Evolutionary conservation across 2,888 invertebrate species (phyloP).

Genomic region (Andrena trimmerana): DNA sequence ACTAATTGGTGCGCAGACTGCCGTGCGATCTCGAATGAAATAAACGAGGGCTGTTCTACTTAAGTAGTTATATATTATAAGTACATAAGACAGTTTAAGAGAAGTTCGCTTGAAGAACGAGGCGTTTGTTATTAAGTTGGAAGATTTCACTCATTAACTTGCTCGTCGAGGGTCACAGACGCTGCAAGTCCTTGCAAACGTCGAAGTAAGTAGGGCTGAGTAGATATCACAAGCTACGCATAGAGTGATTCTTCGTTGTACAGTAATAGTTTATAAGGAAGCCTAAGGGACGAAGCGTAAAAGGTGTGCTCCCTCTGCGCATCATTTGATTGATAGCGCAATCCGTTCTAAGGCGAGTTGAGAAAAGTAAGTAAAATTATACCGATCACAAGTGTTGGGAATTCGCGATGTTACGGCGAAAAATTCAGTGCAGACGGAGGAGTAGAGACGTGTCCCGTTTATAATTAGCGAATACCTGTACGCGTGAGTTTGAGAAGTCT

Average conservation of each 20-base stretch:
- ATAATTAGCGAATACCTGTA: slow-evolving; percentile 57
- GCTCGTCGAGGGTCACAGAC: not conserved
- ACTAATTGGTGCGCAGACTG: slow-evolving; percentile 16
- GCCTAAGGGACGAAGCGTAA: no score
- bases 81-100: slow-evolving; percentile 18
- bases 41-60: slow-evolving; percentile 3
- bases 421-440: slow-evolving; percentile 16
- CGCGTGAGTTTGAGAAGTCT: slow-evolving; percentile 46
- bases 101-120: slow-evolving; percentile 29
- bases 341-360: no score
- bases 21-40: not conserved
- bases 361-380: no score
- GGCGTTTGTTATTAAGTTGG: slow-evolving; percentile 13
- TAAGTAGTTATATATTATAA: slow-evolving; percentile 31
- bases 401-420: not conserved
- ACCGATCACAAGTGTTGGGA: no score
- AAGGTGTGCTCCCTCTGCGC: no score
- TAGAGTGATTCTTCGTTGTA: no score
- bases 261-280: no score
- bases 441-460: slow-evolving; percentile 24
- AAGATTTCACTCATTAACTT: slow-evolving; percentile 37
- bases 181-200: not conserved
- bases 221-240: not conserved
- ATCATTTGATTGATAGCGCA: no score
- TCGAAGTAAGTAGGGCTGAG: not conserved